Percentiles rank a stretch among this genome's conserved stretches.
phyloP scores from a whole-genome alignment of 2,113 vertebrate species.

The Mesoclemmys tuberculata region DNA sequence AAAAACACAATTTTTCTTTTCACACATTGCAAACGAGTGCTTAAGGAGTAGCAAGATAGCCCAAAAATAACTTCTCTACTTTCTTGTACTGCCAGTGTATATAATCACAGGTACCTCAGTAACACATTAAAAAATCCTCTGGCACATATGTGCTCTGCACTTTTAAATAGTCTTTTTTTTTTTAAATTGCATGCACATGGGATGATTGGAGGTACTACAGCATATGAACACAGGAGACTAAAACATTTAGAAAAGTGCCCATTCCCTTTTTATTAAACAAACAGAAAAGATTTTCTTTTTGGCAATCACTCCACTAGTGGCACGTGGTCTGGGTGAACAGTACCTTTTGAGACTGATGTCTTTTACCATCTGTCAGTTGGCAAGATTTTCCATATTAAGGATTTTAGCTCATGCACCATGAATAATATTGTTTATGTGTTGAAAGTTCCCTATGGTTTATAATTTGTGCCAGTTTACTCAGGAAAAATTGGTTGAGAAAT shows the following conservation, averaged over 20 bases:
- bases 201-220: not conserved
- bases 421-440: slow-evolving; percentile 11
- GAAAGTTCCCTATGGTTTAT: slow-evolving; percentile 7
- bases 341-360: not conserved
- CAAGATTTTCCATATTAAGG: slow-evolving; percentile 17
- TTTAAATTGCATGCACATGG: not conserved
- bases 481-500: not conserved
- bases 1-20: not conserved
- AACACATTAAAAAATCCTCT: not conserved
- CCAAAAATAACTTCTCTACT: not conserved
- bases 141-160: not conserved
- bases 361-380: not conserved
- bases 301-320: not conserved
- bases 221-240: not conserved
- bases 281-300: not conserved
- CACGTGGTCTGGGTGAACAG: not conserved
- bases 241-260: not conserved
- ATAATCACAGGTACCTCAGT: not conserved
- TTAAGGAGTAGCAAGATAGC: not conserved
- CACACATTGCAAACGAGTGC: not conserved
- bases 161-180: not conserved
- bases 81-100: not conserved
- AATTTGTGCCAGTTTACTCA: not conserved
- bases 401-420: not conserved
- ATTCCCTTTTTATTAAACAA: not conserved